Conservation (phyloP, 2,888 invertebrate species). For the Teinopalpus imperialis region DNA sequence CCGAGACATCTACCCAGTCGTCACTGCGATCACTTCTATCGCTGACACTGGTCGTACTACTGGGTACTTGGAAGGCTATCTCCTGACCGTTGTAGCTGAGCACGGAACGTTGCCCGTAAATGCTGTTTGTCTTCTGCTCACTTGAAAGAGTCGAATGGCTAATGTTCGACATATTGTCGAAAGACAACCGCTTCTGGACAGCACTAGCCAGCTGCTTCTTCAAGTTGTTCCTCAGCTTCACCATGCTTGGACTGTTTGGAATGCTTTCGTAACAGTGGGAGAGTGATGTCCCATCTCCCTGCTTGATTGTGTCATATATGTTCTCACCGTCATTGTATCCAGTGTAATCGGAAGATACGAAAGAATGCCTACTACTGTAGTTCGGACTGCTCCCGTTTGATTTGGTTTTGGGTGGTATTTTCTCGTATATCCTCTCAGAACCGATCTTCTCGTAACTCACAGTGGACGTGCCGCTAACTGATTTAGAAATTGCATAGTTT, state of each 20-base stretch:
- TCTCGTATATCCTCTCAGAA: slow-evolving; percentile 73
- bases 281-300: slow-evolving; percentile 68
- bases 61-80: slow-evolving; percentile 76
- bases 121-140: slow-evolving; percentile 83
- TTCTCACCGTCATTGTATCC: slow-evolving; percentile 79
- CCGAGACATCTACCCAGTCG: slow-evolving; percentile 85
- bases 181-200: slow-evolving; percentile 67
- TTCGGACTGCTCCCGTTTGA: slow-evolving; percentile 66
- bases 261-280: slow-evolving; percentile 84
- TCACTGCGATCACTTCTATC: slow-evolving; percentile 84
- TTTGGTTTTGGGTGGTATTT: slow-evolving; percentile 61
- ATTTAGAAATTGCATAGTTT: slow-evolving; percentile 67
- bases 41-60: slow-evolving; percentile 82
- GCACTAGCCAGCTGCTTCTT: slow-evolving; percentile 60
- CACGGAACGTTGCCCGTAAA: slow-evolving; percentile 80
- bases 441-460: slow-evolving; percentile 75
- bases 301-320: slow-evolving; percentile 84
- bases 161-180: slow-evolving; percentile 72
- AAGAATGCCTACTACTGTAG: slow-evolving; percentile 64
- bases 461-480: slow-evolving; percentile 71
- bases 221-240: slow-evolving; percentile 62
- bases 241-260: slow-evolving; percentile 75
- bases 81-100: slow-evolving; percentile 75
- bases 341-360: slow-evolving; percentile 62
- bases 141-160: slow-evolving; percentile 81